Conservation (phyloP, 2,113 vertebrate species). For the Illadopsis cleaveri region DNA sequence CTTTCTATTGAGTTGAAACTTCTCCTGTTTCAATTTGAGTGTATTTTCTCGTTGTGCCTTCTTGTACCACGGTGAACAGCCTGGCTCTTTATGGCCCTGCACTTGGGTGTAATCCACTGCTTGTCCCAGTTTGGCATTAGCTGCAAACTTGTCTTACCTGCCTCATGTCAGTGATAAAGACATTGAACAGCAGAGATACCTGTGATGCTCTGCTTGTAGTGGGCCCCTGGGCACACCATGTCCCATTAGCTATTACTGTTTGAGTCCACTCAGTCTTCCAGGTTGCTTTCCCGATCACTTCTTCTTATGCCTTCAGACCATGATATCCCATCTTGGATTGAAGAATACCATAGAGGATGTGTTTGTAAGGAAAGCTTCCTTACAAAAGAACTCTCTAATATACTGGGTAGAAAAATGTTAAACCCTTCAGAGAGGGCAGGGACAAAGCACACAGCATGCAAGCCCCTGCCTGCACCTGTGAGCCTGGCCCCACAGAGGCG, state of each 20-base stretch:
- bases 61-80: background rate
- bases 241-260: background rate
- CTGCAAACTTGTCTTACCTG: background rate
- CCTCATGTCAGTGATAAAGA: background rate
- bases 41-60: background rate
- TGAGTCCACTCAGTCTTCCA: background rate
- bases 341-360: background rate
- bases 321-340: background rate
- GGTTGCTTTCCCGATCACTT: background rate
- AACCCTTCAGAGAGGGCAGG: background rate
- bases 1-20: background rate
- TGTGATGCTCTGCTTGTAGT: background rate
- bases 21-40: background rate
- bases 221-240: background rate
- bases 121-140: background rate
- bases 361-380: background rate
- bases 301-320: background rate
- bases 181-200: background rate
- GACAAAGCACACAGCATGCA: background rate
- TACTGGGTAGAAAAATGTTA: background rate
- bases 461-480: background rate
- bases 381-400: background rate
- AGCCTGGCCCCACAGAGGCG: accelerated
- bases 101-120: background rate
- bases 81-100: background rate